A percentile compares a stretch with the other conserved stretches of the same genome.
phyloP scores from a whole-genome alignment of 1,140 invertebrate genomes.

The Zeugodacus cucurbitae region DNA sequence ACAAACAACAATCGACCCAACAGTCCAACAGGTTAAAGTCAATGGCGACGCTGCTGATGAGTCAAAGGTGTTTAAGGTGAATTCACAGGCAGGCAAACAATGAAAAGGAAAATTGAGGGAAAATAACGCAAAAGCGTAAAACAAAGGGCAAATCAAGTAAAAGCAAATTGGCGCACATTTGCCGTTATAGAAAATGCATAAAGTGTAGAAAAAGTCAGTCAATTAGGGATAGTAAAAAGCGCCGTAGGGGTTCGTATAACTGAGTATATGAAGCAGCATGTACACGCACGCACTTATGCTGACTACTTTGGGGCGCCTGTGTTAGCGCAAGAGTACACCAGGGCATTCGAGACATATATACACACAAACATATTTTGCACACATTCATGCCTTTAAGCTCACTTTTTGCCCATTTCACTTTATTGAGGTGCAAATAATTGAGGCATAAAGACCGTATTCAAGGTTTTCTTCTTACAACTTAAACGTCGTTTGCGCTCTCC shows the following conservation, averaged over 20 bases:
- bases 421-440: slow-evolving; percentile 14
- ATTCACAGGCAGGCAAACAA: neutral
- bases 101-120: neutral
- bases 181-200: neutral
- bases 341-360: neutral
- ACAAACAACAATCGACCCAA: slow-evolving; percentile 15
- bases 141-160: slow-evolving; percentile 9
- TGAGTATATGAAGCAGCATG: no score
- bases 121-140: neutral
- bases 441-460: neutral
- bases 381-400: neutral
- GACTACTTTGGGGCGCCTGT: neutral
- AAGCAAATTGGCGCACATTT: neutral
- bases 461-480: neutral
- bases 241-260: neutral
- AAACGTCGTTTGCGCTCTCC: neutral
- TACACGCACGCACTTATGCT: neutral
- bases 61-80: slow-evolving; percentile 5
- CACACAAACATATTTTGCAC: neutral
- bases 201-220: neutral
- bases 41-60: neutral
- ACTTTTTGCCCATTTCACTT: neutral
- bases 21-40: slow-evolving; percentile 22
- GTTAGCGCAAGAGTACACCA: neutral
- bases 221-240: slow-evolving; percentile 27